Evolutionary conservation across 2,113 vertebrate species (phyloP), one percentile per base, ranked within the genome.

Genomic region (Amblyopsis rosae): DNA sequence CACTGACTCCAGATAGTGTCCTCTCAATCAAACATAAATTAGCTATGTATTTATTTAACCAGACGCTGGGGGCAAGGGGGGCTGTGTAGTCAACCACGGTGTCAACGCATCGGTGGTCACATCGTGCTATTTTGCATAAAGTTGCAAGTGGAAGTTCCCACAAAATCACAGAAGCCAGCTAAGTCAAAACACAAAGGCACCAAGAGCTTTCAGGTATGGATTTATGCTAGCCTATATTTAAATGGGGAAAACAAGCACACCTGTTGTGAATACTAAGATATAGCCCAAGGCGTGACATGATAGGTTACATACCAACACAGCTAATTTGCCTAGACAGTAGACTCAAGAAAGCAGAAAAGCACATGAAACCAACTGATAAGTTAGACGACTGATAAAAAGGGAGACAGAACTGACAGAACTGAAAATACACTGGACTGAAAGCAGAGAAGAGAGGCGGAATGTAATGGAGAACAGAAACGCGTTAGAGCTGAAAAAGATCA

Each of bases 401-500:
- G 70, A 68, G 65, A 76, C 55, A 81, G 70, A 26, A 26, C 26
- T 73, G 79, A 80, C 76, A 76, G 68, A 45, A 64, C 12, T 69
- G 55, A 8, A 60, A 54, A 73, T 62, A 59, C 61, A 79, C 35
- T 7, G 35, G 76, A 64, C 54, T 70, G 67, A 65, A 15, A 64
- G 11, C 47, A 26, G 64, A 35, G 41, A 12, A 41, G 65, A 51
- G 66, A 60, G 57, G 41, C 1, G 46, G 54, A 71, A 35, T 8
- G 26, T 76, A 77, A 77, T 64, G 57, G 51, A 73, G 33, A 70
- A 17, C 48, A 67, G 26, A 62, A 67, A 80, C n/a, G 67, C 75
- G 59, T 67, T 69, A 35, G 73, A 75, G 45, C 49, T 68, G 79
- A 68, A 80, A 80, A 82, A 84, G 77, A 92, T 89, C 80, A 91